Base-by-base conservation (phyloP, 1,140 invertebrate species). In the Drosophila triauraria region DNA sequence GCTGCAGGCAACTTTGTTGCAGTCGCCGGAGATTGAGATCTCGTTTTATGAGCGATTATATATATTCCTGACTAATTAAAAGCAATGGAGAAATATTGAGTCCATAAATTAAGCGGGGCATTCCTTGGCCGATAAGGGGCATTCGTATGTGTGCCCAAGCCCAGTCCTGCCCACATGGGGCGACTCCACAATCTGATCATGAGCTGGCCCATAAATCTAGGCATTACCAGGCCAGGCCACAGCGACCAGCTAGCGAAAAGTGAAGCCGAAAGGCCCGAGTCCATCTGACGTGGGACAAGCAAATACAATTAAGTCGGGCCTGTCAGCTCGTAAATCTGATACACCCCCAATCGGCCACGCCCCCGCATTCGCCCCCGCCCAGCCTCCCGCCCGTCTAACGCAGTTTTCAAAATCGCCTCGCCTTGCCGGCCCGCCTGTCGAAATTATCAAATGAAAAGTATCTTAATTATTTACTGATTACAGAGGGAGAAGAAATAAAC, bases 391-490 rank as follows among this genome's bases (percentile, higher is more conserved):
- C 30, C 47, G 62, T 61, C 47, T 53, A 75, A 68, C 44, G 59
- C 54, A 25, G 25, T 38, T 53, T 53, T 35, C 25, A 47, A 69
- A 57, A 69, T 47, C 59, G 57, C 43, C 57, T 72, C 56, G 38
- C 60, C 32, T 38, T 4, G 51, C 32, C 27, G 17, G 61, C 32
- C 32, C 17, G 57, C 50, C 71, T 84, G 84, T 88, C 84, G n/a
- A 67, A 81, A 44, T 82, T 76, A 85, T 90, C 82, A 80, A 82
- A 61, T 60, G 58, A 70, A 90, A 90, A 90, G 81, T 90, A 90
- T 90, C 85, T 90, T 90, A 90, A 90, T 90, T 90, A 90, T 82
- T 90, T 81, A 82, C 81, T 85, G 85, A 90, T 90, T 90, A 70
- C 48, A 65, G 30, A 32, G 47, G 30, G 32, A 61, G 46, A 42